Evolutionary conservation across 1,140 invertebrate genomes (phyloP).

Genomic region (Colletes latitarsis): DNA sequence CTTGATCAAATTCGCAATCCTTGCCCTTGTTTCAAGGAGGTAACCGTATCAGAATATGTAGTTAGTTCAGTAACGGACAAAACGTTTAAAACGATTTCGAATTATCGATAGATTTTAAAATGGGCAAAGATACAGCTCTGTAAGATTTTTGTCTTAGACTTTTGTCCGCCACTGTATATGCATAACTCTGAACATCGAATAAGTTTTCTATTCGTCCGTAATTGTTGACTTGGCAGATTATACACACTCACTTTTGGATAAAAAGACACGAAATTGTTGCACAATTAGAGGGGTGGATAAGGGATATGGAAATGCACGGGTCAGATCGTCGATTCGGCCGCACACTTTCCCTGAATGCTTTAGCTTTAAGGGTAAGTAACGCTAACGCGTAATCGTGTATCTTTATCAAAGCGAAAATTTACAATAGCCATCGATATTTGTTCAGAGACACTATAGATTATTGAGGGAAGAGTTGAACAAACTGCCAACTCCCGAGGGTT

Average conservation of each 20-base stretch:
- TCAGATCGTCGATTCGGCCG: slow-evolving; percentile 88
- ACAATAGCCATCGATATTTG: neutral
- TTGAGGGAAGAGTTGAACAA: slow-evolving; percentile 90
- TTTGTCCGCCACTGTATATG: neutral
- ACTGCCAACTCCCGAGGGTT: slow-evolving; percentile 87
- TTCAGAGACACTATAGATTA: slow-evolving; percentile 89
- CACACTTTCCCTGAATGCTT: slow-evolving; percentile 88
- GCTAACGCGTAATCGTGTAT: neutral
- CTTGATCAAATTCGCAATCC: slow-evolving; percentile 95
- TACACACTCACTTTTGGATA: slow-evolving; percentile 96
- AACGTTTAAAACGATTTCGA: too few relatives aligned
- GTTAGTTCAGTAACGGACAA: too few relatives aligned
- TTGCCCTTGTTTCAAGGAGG: slow-evolving; percentile 95
- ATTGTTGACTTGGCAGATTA: slow-evolving; percentile 84
- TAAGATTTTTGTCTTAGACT: too few relatives aligned
- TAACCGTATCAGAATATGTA: slow-evolving; percentile 68
- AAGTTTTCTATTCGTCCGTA: neutral
- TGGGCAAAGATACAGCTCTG: too few relatives aligned
- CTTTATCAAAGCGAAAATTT: neutral
- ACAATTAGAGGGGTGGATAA: slow-evolving; percentile 95
- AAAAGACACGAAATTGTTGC: slow-evolving; percentile 94
- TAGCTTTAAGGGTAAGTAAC: slow-evolving; percentile 86
- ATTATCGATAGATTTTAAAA: too few relatives aligned
- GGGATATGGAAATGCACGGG: slow-evolving; percentile 89
- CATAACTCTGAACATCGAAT: neutral